These are phyloP conservation scores for Mus minutoides DNA, from an alignment of 2,797 vertebrate genomes.

Conservation along the genomic window DNA sequence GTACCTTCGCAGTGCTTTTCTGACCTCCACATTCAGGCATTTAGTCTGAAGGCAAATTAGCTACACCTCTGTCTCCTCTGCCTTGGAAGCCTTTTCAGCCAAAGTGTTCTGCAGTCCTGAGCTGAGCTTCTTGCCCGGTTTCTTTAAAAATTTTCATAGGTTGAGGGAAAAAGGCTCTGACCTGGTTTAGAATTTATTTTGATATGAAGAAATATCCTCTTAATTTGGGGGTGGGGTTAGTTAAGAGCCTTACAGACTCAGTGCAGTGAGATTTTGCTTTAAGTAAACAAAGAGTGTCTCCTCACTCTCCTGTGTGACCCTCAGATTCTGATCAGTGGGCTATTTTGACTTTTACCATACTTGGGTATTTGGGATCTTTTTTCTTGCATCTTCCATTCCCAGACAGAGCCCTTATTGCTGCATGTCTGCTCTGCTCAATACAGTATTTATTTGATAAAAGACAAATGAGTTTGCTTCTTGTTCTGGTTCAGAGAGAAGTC, in stretches of 20 bases:
- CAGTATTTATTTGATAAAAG: slow-evolving; percentile 57
- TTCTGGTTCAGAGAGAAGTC: slow-evolving; percentile 63
- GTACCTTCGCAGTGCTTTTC: background rate
- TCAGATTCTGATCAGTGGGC: slow-evolving; percentile 36
- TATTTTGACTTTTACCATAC: slow-evolving; percentile 47
- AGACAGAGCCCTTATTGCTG: slow-evolving; percentile 44
- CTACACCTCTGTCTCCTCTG: background rate
- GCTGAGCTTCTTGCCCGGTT: background rate
- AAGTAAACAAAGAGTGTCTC: slow-evolving; percentile 17
- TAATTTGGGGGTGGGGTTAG: background rate
- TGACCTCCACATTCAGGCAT: background rate
- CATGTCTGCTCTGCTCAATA: background rate
- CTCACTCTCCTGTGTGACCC: background rate
- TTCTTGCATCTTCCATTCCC: background rate
- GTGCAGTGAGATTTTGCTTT: background rate
- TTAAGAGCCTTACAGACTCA: slow-evolving; percentile 10
- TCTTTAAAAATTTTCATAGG: background rate
- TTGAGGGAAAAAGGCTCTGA: background rate
- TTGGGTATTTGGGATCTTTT: background rate
- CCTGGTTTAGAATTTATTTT: background rate
- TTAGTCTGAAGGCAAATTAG: background rate
- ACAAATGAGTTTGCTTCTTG: slow-evolving; percentile 74
- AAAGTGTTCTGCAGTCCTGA: background rate
- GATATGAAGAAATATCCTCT: background rate
- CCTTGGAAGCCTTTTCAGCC: background rate